A percentile compares a stretch with the other conserved stretches of the same genome.
Conservation (phyloP, 2,888 invertebrate genomes). For the Eudasyphora cyanicolor region DNA sequence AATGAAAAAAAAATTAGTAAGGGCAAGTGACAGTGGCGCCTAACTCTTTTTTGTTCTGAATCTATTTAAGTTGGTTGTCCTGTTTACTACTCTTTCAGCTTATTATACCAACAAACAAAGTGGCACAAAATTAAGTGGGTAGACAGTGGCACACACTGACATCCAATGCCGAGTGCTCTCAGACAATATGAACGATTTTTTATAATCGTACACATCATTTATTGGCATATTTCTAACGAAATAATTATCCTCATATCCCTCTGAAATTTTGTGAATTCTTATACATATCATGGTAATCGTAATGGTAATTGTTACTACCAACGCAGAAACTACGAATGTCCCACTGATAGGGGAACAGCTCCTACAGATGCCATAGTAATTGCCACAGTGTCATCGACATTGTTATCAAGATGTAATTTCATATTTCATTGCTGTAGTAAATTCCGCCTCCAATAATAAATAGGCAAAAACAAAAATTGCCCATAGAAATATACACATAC, state of each 20-base stretch:
- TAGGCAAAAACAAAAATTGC: too few relatives aligned
- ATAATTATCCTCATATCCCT: background rate
- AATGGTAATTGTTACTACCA: background rate
- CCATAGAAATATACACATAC: too few relatives aligned
- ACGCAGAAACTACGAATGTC: background rate
- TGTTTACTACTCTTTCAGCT: background rate
- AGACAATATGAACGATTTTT: background rate
- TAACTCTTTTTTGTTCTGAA: background rate
- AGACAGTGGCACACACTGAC: background rate
- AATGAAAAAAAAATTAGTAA: too few relatives aligned
- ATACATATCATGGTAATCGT: background rate
- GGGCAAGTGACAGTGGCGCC: background rate
- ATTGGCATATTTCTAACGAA: slow-evolving; percentile 9
- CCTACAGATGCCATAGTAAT: background rate
- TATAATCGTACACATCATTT: background rate
- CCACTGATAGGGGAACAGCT: background rate
- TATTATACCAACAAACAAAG: background rate
- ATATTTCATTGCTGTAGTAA: background rate
- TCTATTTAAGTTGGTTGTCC: background rate
- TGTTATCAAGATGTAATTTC: background rate
- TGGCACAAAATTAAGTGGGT: background rate
- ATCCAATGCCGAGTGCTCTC: background rate
- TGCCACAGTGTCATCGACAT: background rate
- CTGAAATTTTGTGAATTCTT: background rate
- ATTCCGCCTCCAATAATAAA: background rate